Percentiles rank a stretch among this genome's conserved stretches.
Conservation (phyloP, 2,888 invertebrate genomes). For the Drosophila setosimentum region DNA sequence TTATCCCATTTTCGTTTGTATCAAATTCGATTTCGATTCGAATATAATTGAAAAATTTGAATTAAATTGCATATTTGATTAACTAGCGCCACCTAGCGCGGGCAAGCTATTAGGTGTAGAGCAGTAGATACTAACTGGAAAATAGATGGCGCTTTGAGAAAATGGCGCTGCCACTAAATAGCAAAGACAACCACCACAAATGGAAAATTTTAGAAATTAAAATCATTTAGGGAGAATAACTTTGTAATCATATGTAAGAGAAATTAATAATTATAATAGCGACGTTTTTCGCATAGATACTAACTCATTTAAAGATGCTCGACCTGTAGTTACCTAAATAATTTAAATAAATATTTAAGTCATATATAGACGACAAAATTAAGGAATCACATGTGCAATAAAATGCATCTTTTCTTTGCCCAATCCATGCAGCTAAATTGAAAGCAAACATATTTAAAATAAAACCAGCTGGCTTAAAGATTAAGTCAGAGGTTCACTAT, state of each 20-base stretch:
- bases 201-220: not conserved
- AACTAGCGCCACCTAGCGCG: slow-evolving; percentile 30
- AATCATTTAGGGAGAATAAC: not conserved
- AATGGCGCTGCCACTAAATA: slow-evolving; percentile 20
- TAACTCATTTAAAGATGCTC: not conserved
- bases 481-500: slow-evolving; percentile 32
- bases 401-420: not conserved
- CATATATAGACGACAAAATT: not conserved
- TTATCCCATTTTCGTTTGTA: not conserved
- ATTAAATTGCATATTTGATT: not conserved
- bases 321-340: not conserved
- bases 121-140: fast-evolving
- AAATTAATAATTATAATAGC: too few relatives aligned
- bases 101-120: not conserved
- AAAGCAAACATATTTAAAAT: not conserved
- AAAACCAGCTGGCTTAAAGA: not conserved
- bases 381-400: not conserved
- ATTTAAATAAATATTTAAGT: not conserved
- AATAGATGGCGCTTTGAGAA: slow-evolving; percentile 7
- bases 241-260: not conserved
- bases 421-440: not conserved
- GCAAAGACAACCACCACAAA: slow-evolving; percentile 26
- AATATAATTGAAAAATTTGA: not conserved
- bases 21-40: not conserved
- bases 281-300: not conserved